Percentiles rank a stretch among this genome's conserved stretches.
phyloP scores from a whole-genome alignment of 2,888 invertebrate species.

The Macrophya annulata region DNA sequence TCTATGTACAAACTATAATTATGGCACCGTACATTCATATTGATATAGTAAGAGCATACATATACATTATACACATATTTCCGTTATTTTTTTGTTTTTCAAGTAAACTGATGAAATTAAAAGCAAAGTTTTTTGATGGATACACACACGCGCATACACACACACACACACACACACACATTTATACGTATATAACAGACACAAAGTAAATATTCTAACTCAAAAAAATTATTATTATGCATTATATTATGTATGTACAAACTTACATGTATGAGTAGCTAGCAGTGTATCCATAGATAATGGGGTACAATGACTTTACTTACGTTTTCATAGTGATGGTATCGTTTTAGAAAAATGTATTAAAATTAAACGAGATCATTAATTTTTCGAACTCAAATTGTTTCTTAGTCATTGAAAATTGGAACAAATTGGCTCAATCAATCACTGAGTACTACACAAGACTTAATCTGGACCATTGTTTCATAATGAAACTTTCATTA shows the following conservation, averaged over 20 bases:
- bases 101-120: neutral
- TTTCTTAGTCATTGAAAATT: conserved; percentile 22
- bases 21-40: conserved; percentile 39
- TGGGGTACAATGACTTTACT: conserved; percentile 17
- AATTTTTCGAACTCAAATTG: conserved; percentile 2
- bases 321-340: conserved; percentile 13
- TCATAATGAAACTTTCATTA: conserved; percentile 51
- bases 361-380: neutral
- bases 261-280: conserved; percentile 31
- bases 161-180: neutral
- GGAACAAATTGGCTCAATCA: conserved; percentile 30
- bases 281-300: conserved; percentile 10
- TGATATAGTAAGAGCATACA: conserved; percentile 7
- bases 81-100: neutral
- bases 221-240: conserved; percentile 32
- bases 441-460: conserved; percentile 36
- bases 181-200: neutral
- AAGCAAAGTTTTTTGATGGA: conserved; percentile 9
- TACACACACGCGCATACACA: conserved; percentile 12
- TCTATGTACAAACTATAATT: conserved; percentile 36
- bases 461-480: conserved; percentile 55
- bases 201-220: conserved; percentile 36
- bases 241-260: conserved; percentile 36
- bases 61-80: conserved; percentile 4
- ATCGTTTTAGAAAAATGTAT: conserved; percentile 22